Evolutionary conservation across 2,888 invertebrate species (phyloP), one percentile per base, ranked within the genome.

Genomic region (Epirrita christyi): DNA sequence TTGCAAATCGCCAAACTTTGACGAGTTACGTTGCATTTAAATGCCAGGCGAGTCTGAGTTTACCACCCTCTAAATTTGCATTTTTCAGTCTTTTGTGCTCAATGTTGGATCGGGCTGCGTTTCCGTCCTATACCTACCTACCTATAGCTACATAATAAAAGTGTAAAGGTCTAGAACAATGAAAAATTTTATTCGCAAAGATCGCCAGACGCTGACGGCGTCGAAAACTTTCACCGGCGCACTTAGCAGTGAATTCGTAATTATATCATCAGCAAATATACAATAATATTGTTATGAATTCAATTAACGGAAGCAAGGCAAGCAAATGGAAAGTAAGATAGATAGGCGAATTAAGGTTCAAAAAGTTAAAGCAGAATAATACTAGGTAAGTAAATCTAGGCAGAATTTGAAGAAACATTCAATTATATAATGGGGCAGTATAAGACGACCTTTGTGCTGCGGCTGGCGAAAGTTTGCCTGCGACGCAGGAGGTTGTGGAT

Each of bases 1-100:
- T 86, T 81, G 78, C 75, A 78, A 81, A 78, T 70, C 76, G 75
- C 75, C 72, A 81, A 86, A 84, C 76, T 86, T 86, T 84, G 81
- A 81, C 83, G 86, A 85, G 83, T 83, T 77, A 72, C 81, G 80
- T 78, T 85, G 84, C 83, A 85, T 88, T 87, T 85, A 81, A 86
- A 86, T 85, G 78, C 70, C 77, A 69, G 72, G 69, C 73, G 66
- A 71, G 71, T 61, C 51, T 46, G 34, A 53, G 71, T 67, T 57
- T 14, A 66, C 63, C 76, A 69, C 73, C 72, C 71, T 72, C 63
- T 37, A 72, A 78, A 84, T 86, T 86, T 81, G 75, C 82, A 85
- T 86, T 85, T 86, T 85, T 81, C 77, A 77, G 78, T 80, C 75
- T 76, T 79, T 78, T 79, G 75, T 80, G 70, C 71, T 68, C 62